These are phyloP conservation scores for Danio rerio DNA, from an alignment of 2,113 vertebrate species.

Conservation along the genomic window GRCz12tu NC_133196.1:30039001-30039500, in stretches of 20 bases:
- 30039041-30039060: conserved; percentile 31
- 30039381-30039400: background rate
- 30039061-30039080: conserved; percentile 4
- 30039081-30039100: conserved; percentile 16
- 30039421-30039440: background rate
- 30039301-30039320: conserved; percentile 11
- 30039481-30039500: conserved; percentile 32
- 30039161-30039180: conserved; percentile 42
- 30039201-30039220: conserved; percentile 33
- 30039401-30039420: background rate
- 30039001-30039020: background rate
- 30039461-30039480: conserved; percentile 26
- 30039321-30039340: background rate
- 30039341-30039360: conserved; percentile 8
- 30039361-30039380: conserved; percentile 1
- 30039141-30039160: conserved; percentile 42
- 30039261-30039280: conserved; percentile 44
- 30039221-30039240: conserved; percentile 35
- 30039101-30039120: conserved; percentile 12
- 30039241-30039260: conserved; percentile 38
- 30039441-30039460: conserved; percentile 7
- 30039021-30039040: conserved; percentile 17
- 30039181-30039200: conserved; percentile 28
- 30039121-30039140: conserved; percentile 17
- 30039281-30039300: conserved; percentile 21